These are phyloP conservation scores for Limanda limanda DNA, from an alignment of 2,113 vertebrate species.

Conservation along the genomic window DNA sequence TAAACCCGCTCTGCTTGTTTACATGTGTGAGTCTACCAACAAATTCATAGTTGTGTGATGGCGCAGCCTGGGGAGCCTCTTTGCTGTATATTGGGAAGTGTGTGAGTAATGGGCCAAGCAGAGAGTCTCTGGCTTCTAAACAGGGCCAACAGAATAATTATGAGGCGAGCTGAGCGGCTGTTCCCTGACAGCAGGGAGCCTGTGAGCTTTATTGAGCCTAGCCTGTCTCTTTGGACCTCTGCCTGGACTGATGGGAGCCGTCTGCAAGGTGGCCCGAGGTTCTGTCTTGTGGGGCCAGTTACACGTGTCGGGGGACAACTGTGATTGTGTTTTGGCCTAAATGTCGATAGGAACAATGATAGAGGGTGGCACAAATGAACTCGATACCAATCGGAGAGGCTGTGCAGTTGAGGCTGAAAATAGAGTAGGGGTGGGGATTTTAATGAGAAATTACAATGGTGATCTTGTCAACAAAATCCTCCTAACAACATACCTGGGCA, in stretches of 20 bases:
- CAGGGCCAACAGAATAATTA: conserved; percentile 75
- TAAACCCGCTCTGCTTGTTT: conserved; percentile 9
- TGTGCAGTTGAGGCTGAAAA: conserved; percentile 1
- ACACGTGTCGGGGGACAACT: conserved; percentile 3
- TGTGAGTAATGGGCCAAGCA: conserved; percentile 71
- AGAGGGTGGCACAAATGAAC: not conserved
- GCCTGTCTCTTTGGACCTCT: conserved; percentile 47
- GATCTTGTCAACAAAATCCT: conserved; percentile 38
- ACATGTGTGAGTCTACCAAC: conserved; percentile 12
- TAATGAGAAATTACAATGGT: conserved; percentile 11
- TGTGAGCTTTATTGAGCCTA: conserved; percentile 41
- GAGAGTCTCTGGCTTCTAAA: conserved; percentile 64
- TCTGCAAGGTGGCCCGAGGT: conserved; percentile 36
- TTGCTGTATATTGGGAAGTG: conserved; percentile 60
- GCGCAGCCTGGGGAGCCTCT: conserved; percentile 46
- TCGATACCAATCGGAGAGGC: not conserved
- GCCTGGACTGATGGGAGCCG: conserved; percentile 50
- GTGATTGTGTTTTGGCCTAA: conserved; percentile 2
- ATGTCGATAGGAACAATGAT: not conserved
- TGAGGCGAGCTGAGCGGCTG: conserved; percentile 60
- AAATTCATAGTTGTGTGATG: conserved; percentile 15
- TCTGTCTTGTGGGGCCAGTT: conserved; percentile 23
- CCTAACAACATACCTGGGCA: conserved; percentile 23
- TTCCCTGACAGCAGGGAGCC: conserved; percentile 58
- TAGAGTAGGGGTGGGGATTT: conserved; percentile 1